These are phyloP conservation scores for Cerastis leucographa DNA, from an alignment of 2,888 invertebrate genomes.

Conservation along the genomic window DNA sequence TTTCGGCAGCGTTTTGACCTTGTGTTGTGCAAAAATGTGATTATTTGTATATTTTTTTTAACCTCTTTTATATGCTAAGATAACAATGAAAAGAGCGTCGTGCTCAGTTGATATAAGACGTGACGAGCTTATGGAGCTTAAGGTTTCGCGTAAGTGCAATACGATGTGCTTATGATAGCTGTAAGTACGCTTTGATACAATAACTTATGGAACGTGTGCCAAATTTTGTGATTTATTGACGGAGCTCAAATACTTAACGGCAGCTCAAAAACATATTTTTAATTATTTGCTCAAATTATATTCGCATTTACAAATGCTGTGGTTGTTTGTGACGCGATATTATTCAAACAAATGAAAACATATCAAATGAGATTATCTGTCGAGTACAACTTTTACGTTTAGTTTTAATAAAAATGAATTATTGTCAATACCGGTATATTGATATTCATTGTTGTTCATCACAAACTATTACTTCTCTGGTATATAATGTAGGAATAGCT, in stretches of 20 bases:
- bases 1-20: slow-evolving; percentile 53
- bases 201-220: slow-evolving; percentile 58
- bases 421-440: slow-evolving; percentile 15
- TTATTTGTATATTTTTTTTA: slow-evolving; percentile 37
- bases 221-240: slow-evolving; percentile 59
- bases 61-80: slow-evolving; percentile 17
- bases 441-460: slow-evolving; percentile 30
- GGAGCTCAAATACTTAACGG: slow-evolving; percentile 34
- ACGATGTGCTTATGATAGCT: slow-evolving; percentile 14
- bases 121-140: slow-evolving; percentile 17
- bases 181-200: slow-evolving; percentile 28
- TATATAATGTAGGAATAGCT: slow-evolving; percentile 23
- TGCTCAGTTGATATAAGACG: slow-evolving; percentile 10
- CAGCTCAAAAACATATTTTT: slow-evolving; percentile 11
- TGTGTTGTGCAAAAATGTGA: slow-evolving; percentile 63
- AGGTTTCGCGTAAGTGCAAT: slow-evolving; percentile 9
- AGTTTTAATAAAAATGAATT: slow-evolving; percentile 27
- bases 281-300: slow-evolving; percentile 55
- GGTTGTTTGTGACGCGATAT: slow-evolving; percentile 20
- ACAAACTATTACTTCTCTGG: slow-evolving; percentile 32
- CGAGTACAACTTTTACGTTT: slow-evolving; percentile 50
- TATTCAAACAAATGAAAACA: slow-evolving; percentile 42
- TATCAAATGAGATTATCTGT: slow-evolving; percentile 55
- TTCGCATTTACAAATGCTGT: slow-evolving; percentile 7
- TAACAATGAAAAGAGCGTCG: slow-evolving; percentile 1